Evolutionary conservation across 1,140 invertebrate species (phyloP).

Genomic region (Argopecten irradians): DNA sequence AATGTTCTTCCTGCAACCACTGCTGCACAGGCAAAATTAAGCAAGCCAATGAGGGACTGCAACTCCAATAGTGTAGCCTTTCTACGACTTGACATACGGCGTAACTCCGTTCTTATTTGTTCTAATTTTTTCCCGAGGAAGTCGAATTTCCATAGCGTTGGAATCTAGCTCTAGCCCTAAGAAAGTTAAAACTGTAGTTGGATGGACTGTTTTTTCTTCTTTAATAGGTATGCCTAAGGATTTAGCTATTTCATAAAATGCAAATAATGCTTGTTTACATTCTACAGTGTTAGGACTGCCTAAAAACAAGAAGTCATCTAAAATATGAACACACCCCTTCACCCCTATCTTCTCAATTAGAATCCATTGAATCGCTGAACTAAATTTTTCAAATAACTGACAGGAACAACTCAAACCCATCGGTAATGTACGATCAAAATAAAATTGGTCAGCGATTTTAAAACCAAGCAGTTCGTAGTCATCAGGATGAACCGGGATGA

Average conservation of each 20-base stretch:
- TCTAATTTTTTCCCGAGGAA: not conserved
- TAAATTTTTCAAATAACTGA: conserved; percentile 28
- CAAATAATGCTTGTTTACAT: not conserved
- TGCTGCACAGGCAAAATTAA: not conserved
- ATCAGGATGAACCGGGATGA: too few relatives aligned
- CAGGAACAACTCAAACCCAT: conserved; percentile 22
- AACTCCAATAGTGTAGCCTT: not conserved
- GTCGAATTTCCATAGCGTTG: not conserved
- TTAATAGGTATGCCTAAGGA: conserved; percentile 4
- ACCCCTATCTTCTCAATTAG: not conserved
- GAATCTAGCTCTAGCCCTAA: not conserved
- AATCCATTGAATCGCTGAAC: not conserved
- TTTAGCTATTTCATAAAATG: not conserved
- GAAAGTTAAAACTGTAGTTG: not conserved
- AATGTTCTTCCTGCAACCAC: not conserved
- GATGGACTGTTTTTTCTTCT: not conserved
- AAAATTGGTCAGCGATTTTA: not conserved
- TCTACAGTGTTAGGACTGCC: not conserved
- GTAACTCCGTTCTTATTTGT: not conserved
- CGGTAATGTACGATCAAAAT: not conserved
- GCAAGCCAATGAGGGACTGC: not conserved
- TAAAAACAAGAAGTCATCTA: conserved; percentile 1
- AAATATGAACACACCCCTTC: not conserved
- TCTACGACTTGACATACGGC: not conserved
- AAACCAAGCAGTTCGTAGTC: too few relatives aligned